These are phyloP conservation scores for Leucoraja ocellata DNA, from an alignment of 2,797 vertebrate species.

Conservation along the genomic window DNA sequence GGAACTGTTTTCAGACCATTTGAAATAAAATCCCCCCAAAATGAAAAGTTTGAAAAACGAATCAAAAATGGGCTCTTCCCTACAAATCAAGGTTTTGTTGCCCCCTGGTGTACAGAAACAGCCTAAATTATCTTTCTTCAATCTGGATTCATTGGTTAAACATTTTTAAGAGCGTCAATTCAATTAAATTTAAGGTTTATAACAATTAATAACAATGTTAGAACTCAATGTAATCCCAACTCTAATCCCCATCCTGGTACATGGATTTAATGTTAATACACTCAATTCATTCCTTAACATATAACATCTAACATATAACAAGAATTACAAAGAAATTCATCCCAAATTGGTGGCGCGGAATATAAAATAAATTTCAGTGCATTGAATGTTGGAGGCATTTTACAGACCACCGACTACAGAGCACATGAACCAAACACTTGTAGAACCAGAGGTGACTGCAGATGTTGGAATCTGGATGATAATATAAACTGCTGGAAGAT, in stretches of 20 bases:
- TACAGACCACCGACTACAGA: too few relatives aligned
- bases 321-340: too few relatives aligned
- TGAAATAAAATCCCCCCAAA: slow-evolving; percentile 16
- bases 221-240: neutral
- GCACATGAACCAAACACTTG: too few relatives aligned
- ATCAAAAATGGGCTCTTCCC: neutral
- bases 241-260: neutral
- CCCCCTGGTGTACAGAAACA: slow-evolving; percentile 16
- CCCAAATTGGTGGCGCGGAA: too few relatives aligned
- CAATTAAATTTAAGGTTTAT: neutral
- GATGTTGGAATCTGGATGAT: too few relatives aligned
- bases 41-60: neutral
- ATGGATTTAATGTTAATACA: neutral
- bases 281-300: neutral
- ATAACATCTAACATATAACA: neutral
- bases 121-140: neutral
- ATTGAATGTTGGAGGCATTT: too few relatives aligned
- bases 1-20: neutral
- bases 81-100: neutral
- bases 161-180: neutral
- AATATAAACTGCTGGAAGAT: too few relatives aligned
- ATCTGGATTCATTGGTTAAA: neutral
- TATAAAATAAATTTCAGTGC: too few relatives aligned
- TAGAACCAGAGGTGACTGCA: too few relatives aligned
- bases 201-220: neutral